Evolutionary conservation across 1,140 invertebrate genomes (phyloP), one percentile per base, ranked within the genome.

Genomic region (Trichonephila clavata): DNA sequence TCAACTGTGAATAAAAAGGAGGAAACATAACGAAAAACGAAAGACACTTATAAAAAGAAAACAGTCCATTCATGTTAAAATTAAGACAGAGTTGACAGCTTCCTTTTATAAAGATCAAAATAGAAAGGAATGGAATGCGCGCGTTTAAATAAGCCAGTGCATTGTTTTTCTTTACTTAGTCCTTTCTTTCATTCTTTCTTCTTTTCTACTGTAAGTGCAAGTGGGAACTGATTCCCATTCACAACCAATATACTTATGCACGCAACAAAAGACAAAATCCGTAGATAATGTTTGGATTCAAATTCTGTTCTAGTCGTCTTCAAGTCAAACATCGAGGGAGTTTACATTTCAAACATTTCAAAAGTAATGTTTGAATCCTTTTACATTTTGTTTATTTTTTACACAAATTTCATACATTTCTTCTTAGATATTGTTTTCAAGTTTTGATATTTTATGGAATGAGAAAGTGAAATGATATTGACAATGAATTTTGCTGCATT

Each of bases 71-170:
- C 10, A 68, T 24, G n/a, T 77, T 77, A 77, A 77, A 77, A 77
- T 77, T 77, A 77, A 77, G 71, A 77, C 71, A 32, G 71, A 77
- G 27, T 24, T 77, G 71, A 77, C 71, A 77, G 71, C 18, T 32
- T 68, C 13, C 65, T 68, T 68, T 77, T 77, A 32, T 77, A 20
- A 77, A 77, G 27, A 21, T 77, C 71, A 77, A 77, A 77, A 77
- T 77, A 32, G 16, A 27, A 24, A 20, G 71, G 10, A 63, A 20
- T 1, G 16, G 20, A 32, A 77, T 77, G 71, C 18, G 3, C 14
- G 32, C 16, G 32, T 77, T 77, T 77, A 39, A 77, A 77, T 77
- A 77, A 77, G 71, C 71, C 24, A 68, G n/a, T 24, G 24, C 65
- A 39, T 18, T 39, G 14, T 18, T 7, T 63, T 77, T 77, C 27